Percentiles rank a stretch among this genome's conserved stretches.
These are phyloP conservation scores for Sterrhoptilus dennistouni DNA, from an alignment of 2,113 vertebrate species.

Conservation along the genomic window DNA sequence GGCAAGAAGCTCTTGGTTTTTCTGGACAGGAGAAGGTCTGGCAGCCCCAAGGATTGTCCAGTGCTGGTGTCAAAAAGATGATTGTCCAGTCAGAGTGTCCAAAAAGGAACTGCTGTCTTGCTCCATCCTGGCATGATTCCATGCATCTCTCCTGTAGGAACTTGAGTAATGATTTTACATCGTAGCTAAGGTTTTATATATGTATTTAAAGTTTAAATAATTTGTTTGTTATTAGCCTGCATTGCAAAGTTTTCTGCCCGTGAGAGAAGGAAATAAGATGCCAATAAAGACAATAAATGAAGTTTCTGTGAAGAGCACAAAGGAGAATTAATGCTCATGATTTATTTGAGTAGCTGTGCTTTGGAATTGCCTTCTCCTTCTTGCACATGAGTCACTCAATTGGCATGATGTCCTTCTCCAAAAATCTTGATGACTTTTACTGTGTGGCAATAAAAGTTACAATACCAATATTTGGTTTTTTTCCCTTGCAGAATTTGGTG, in stretches of 20 bases:
- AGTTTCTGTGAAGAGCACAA: not conserved
- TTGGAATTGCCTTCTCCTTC: not conserved
- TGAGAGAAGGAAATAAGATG: not conserved
- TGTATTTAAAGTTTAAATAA: not conserved
- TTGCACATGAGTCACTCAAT: not conserved
- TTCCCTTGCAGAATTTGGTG: conserved; percentile 88
- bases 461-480: not conserved
- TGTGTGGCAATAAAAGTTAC: not conserved
- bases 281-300: not conserved
- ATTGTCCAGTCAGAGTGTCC: not conserved
- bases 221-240: not conserved
- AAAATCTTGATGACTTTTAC: not conserved
- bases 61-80: not conserved
- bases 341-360: not conserved
- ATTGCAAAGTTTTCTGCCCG: not conserved
- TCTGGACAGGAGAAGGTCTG: not conserved
- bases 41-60: fast-evolving
- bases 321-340: not conserved
- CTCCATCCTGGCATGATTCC: not conserved
- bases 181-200: not conserved
- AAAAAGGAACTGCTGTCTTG: not conserved
- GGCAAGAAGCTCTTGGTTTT: not conserved
- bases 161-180: not conserved
- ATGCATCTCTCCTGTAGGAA: not conserved
- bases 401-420: not conserved